Base-by-base conservation (phyloP, 2,888 invertebrate genomes). In the Metacarcinus magister region DNA sequence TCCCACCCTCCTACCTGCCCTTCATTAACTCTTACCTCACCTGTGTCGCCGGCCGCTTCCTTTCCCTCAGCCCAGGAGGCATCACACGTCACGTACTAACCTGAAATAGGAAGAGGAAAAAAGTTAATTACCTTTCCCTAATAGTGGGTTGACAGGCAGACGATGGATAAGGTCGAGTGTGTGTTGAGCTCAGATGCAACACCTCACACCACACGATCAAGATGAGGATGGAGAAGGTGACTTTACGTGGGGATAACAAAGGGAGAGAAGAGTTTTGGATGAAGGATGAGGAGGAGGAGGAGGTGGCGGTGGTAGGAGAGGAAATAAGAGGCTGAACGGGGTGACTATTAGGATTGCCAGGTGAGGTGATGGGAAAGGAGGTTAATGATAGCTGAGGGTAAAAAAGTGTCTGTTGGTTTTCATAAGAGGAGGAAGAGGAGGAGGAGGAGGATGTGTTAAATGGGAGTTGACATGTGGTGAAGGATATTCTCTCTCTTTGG, bases 31-130 rank as follows among this genome's bases (percentile, higher is more conserved):
- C 39, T 19, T 7, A 39, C 67, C 91, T 91, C 95, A 91, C 91
- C 95, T 43, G 89, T 67, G 60, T 67, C 75, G 43, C 67, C 60
- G 39, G 93, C 46, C 43, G 93, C 39, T 93, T 67, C 48, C 91
- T 48, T n/a, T 91, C 91, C 91, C 13, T n/a, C 46, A n/a, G 46
- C 46, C 91, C 87, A 28, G 43, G 32, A 87, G 87, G 87, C 87
- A 91, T 32, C 54, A 94, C 94, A 67, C 60, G 95, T 54, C 95
- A 75, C 90, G 95, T n/a, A 95, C 95, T 91, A 95, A 95, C 95
- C 95, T 95, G 95, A 75, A 95, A 95, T 95, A 95, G 75, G 75
- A 16, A 75, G 43, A 92, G 39, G 54, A 95, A 67, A 92, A n/a
- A 67, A 28, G 90, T 92, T 92, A 95, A 67, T 91, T 90, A 95